Base-by-base conservation (phyloP, 2,888 invertebrate genomes). In the Eulithis prunata region DNA sequence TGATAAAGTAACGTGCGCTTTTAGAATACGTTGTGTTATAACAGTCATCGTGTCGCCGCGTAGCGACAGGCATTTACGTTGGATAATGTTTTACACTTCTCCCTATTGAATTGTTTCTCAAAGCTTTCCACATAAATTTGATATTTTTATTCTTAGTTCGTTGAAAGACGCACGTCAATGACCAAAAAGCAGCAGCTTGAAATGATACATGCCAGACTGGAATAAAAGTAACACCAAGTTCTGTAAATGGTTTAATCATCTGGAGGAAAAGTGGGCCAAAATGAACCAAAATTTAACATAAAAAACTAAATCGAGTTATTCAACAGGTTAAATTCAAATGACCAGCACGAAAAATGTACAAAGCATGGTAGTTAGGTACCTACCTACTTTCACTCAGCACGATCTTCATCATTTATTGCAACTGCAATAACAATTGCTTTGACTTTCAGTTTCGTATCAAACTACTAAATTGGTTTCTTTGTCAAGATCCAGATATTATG, bases 381-480 rank as follows among this genome's bases (percentile, higher is more conserved):
- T 32, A 41, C 3, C 41, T 70, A 82, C 86, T 88, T 88, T 89
- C 87, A 80, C 86, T 76, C 47, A 65, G 73, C 81, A 81, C 84
- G 81, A 77, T 72, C 13, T 64, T 69, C 59, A 41, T 63, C 69
- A 64, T 71, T 68, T 66, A 66, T 64, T 64, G 66, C 71, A 70
- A 71, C 71, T 69, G 70, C 68, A 76, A 80, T 78, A 74, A 76
- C 71, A 71, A 70, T 76, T 76, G 75, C 75, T 77, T 83, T 74
- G 74, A 87, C 86, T 89, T 79, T 90, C 85, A 67, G 76, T 91
- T 89, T 90, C 85, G 74, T 83, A 52, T 49, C 49, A 51, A 59
- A 62, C 21, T 66, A 71, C 62, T 64, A 75, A 81, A 81, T 82
- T 76, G 74, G 74, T 79, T 79, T 81, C 79, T 56, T 71, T 68